phyloP scores from a whole-genome alignment of 2,797 vertebrate species.

The Argyrosomus regius region DNA sequence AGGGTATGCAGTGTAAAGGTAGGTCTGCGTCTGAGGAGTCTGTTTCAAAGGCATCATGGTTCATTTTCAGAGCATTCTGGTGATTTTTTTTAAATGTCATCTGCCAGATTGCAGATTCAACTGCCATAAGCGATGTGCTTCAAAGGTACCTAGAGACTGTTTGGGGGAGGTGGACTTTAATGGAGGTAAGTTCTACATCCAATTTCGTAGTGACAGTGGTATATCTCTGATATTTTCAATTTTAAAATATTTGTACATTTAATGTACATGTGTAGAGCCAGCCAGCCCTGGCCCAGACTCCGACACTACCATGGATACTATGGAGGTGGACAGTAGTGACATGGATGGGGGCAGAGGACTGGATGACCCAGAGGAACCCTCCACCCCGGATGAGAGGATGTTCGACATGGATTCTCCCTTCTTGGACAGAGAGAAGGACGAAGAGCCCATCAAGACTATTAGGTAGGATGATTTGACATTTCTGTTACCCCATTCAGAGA shows the following conservation, averaged over 20 bases:
- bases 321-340: conserved; percentile 95
- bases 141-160: conserved; percentile 98
- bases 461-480: conserved; percentile 84
- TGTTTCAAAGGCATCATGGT: background rate
- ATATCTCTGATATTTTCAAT: background rate
- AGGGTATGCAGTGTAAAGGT: conserved; percentile 99
- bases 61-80: background rate
- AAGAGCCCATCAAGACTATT: conserved; percentile 94
- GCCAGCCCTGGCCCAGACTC: conserved; percentile 92
- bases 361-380: conserved; percentile 93
- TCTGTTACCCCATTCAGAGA: background rate
- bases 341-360: conserved; percentile 90
- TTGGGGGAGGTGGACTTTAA: conserved; percentile 97
- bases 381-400: conserved; percentile 95
- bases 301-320: conserved; percentile 95
- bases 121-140: conserved; percentile 96
- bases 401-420: conserved; percentile 94
- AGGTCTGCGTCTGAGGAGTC: conserved; percentile 9
- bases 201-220: background rate
- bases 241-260: background rate
- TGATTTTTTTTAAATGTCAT: background rate
- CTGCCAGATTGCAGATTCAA: conserved; percentile 96
- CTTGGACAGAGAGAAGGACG: conserved; percentile 93
- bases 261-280: conserved; percentile 85
- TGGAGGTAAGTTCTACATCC: conserved; percentile 86